A percentile compares a stretch with the other conserved stretches of the same genome.
Conservation (phyloP, 2,797 vertebrate species). For the Silurus aristotelis region DNA sequence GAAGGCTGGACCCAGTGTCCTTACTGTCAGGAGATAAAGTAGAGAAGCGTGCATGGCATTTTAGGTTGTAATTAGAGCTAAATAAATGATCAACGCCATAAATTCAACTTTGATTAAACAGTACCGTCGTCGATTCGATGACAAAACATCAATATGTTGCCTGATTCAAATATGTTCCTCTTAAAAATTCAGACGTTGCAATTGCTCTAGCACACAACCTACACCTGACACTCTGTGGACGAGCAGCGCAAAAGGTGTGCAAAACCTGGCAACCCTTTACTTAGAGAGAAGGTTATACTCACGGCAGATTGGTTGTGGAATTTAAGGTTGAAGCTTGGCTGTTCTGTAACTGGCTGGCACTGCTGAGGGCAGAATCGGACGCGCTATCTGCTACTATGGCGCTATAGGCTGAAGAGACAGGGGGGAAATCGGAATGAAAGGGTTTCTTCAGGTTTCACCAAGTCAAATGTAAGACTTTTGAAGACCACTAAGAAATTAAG, state of each 20-base stretch:
- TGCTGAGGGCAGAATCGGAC: conserved; percentile 73
- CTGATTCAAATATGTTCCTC: conserved; percentile 5
- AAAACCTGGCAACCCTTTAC: background rate
- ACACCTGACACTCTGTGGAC: conserved; percentile 9
- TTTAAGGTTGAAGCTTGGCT: conserved; percentile 77
- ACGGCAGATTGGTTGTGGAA: conserved; percentile 81
- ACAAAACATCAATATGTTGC: background rate
- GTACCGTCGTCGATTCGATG: background rate
- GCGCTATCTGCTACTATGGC: conserved; percentile 84
- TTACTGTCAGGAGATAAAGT: conserved; percentile 66
- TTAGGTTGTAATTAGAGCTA: background rate
- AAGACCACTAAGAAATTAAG: too few species aligned
- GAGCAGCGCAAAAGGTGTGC: conserved; percentile 20
- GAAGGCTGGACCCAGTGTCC: conserved; percentile 77
- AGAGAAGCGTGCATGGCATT: background rate
- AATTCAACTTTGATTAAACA: background rate
- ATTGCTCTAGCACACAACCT: conserved; percentile 29
- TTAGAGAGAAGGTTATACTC: conserved; percentile 64
- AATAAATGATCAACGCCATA: background rate
- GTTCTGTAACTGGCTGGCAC: conserved; percentile 77
- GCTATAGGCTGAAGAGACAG: conserved; percentile 78
- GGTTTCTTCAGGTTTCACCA: too few species aligned
- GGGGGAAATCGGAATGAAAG: background rate
- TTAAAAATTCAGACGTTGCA: background rate
- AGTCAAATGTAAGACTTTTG: too few species aligned